Percentiles rank a stretch among this genome's conserved stretches.
Conservation (phyloP, 2,797 vertebrate species). For the Danio aesculapii region DNA sequence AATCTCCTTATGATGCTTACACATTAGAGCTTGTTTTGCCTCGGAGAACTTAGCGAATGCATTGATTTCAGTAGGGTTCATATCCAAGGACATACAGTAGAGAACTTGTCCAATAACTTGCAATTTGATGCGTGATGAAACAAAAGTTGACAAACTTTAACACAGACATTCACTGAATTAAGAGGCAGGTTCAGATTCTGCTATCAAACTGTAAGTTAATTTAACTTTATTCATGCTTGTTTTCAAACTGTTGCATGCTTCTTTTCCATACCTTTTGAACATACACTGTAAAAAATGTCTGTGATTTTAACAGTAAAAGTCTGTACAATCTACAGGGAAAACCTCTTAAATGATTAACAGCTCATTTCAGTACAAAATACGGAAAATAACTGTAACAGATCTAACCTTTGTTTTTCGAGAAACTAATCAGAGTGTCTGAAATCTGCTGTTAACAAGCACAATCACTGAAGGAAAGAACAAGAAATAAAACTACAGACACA, state of each 20-base stretch:
- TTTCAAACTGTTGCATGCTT: neutral
- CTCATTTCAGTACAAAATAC: too few species aligned
- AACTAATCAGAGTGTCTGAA: too few species aligned
- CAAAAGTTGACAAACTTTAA: neutral
- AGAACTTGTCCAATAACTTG: neutral
- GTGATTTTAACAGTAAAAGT: too few species aligned
- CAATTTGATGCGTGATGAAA: neutral
- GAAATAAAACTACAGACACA: too few species aligned
- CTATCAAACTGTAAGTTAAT: neutral
- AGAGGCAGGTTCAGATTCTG: neutral
- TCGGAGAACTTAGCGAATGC: neutral
- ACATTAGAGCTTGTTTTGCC: neutral
- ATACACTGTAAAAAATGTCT: too few species aligned
- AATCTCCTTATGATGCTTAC: constrained; percentile 59
- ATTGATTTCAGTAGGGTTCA: neutral
- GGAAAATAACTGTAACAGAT: too few species aligned
- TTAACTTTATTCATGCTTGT: neutral
- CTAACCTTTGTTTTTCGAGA: too few species aligned
- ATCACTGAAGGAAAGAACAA: too few species aligned
- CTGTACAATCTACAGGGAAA: too few species aligned
- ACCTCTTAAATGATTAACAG: too few species aligned
- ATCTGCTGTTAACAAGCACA: too few species aligned
- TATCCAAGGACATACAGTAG: neutral
- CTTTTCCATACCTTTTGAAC: neutral
- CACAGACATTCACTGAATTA: neutral